Evolutionary conservation across 2,888 invertebrate species (phyloP).

Genomic region (Latheticus oryzae): DNA sequence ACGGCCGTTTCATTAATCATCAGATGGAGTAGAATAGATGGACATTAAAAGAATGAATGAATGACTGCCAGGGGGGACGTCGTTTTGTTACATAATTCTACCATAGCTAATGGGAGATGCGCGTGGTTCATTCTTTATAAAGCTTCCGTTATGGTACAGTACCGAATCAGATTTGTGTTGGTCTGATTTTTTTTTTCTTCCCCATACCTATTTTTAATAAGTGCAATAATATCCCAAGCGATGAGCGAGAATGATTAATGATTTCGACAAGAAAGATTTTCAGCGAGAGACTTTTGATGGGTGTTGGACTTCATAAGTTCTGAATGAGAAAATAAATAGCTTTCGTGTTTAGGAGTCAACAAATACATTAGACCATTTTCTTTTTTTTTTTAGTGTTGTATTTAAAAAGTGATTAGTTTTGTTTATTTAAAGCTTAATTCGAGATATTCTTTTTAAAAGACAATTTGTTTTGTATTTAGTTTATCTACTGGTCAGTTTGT

Average conservation of each 20-base stretch:
- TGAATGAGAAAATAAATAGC: conserved; percentile 14
- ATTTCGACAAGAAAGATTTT: conserved; percentile 16
- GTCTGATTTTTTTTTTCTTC: conserved; percentile 21
- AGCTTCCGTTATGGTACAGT: conserved; percentile 39
- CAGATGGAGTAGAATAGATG: conserved; percentile 36
- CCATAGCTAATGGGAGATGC: conserved; percentile 42
- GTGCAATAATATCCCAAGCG: conserved; percentile 9
- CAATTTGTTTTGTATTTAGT: too few species aligned
- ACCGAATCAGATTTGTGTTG: conserved; percentile 30
- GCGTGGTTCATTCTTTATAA: conserved; percentile 41
- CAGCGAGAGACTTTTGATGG: conserved; percentile 9
- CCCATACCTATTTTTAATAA: conserved; percentile 19
- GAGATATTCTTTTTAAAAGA: too few species aligned
- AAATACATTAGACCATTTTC: too few species aligned
- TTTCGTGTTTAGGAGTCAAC: too few species aligned
- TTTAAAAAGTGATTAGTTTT: too few species aligned
- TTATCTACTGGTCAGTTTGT: too few species aligned
- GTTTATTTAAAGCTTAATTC: too few species aligned
- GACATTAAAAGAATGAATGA: conserved; percentile 44
- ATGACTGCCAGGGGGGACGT: conserved; percentile 40
- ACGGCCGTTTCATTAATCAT: conserved; percentile 44
- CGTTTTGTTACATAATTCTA: conserved; percentile 42
- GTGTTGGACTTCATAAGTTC: conserved; percentile 8
- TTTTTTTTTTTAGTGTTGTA: too few species aligned
- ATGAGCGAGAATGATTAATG: conserved; percentile 21